Conservation (phyloP, 2,797 vertebrate species). For the Allobates femoralis region DNA sequence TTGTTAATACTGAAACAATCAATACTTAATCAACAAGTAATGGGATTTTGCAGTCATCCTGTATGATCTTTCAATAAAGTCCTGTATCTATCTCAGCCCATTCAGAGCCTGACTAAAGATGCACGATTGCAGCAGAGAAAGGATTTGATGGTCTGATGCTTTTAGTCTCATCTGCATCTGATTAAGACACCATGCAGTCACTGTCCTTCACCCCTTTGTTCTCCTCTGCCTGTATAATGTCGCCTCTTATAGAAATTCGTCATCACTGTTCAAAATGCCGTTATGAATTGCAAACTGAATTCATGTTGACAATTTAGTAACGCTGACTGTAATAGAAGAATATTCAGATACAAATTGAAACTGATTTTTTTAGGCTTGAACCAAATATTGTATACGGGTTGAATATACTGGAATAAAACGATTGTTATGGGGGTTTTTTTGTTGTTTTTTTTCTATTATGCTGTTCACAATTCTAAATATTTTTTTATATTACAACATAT, state of each 20-base stretch:
- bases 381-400: background rate
- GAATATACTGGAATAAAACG: background rate
- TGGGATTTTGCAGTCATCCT: constrained; percentile 99
- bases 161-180: constrained; percentile 98
- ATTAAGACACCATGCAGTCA: constrained; percentile 89
- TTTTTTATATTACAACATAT: too few relatives aligned
- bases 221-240: constrained; percentile 87
- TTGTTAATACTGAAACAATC: constrained; percentile 99
- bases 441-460: too few relatives aligned
- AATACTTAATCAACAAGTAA: constrained; percentile 99
- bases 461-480: too few relatives aligned
- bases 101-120: constrained; percentile 85
- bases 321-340: constrained; percentile 12
- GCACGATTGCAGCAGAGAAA: constrained; percentile 78
- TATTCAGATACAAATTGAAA: constrained; percentile 17
- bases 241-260: constrained; percentile 83
- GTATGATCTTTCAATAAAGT: constrained; percentile 99
- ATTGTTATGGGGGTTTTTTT: background rate
- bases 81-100: constrained; percentile 91
- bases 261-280: constrained; percentile 82
- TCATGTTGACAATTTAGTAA: constrained; percentile 29
- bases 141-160: constrained; percentile 95
- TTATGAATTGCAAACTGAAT: constrained; percentile 67
- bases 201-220: constrained; percentile 94
- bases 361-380: background rate